Evolutionary conservation across 1,140 invertebrate genomes (phyloP).

Genomic region (Drosophila virilis): DNA sequence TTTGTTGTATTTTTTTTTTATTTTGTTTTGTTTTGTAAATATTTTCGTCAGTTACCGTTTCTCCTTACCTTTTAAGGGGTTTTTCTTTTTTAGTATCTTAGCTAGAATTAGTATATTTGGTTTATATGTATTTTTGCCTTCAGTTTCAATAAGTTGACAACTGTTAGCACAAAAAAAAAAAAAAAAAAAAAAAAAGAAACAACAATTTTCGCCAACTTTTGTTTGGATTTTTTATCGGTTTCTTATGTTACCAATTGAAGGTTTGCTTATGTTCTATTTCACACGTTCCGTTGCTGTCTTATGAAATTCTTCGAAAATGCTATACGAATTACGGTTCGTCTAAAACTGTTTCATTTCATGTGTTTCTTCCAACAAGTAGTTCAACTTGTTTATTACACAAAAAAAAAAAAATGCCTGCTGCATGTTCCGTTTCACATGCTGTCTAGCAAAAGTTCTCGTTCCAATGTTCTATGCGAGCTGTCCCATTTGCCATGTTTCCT

Average conservation of each 20-base stretch:
- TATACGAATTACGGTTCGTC: no score
- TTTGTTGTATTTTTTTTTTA: background rate
- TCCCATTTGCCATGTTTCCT: no score
- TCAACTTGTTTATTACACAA: no score
- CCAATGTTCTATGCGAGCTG: no score
- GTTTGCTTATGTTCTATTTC: constrained; percentile 19
- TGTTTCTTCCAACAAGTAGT: no score
- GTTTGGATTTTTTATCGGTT: background rate
- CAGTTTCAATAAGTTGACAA: background rate
- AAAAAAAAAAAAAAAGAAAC: background rate
- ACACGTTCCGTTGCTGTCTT: background rate
- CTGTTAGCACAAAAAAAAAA: background rate
- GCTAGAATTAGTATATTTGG: background rate
- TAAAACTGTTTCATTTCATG: no score
- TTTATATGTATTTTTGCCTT: background rate
- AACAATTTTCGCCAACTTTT: background rate
- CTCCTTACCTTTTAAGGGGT: constrained; percentile 5
- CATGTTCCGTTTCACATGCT: no score
- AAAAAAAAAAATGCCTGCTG: no score
- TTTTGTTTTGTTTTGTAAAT: background rate
- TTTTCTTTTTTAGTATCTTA: background rate
- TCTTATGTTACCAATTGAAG: background rate
- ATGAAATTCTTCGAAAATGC: background rate
- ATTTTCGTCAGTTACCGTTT: constrained; percentile 17
- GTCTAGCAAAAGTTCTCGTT: no score